These are phyloP conservation scores for Dendrophyllia cribrosa DNA, from an alignment of 64 coral and sea anemone species.

Conservation along the genomic window DNA sequence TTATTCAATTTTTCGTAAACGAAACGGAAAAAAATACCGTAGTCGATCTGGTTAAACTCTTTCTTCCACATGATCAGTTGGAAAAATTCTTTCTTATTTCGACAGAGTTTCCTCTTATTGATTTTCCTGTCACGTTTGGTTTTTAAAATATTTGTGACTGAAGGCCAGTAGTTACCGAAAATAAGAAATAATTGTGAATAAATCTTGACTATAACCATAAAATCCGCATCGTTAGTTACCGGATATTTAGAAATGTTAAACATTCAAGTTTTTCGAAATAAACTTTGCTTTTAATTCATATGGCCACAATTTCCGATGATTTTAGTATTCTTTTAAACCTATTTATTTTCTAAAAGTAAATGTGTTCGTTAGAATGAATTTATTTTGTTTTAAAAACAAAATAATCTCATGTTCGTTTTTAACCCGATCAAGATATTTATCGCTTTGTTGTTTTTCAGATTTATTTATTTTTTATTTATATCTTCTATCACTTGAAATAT, in stretches of 20 bases:
- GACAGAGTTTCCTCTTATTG: not conserved
- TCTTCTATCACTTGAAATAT: too few relatives aligned
- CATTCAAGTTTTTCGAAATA: too few relatives aligned
- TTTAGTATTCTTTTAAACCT: not conserved
- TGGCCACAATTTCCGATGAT: not conserved
- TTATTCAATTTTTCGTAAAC: too few relatives aligned
- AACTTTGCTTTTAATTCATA: too few relatives aligned
- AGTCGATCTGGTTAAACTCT: not conserved
- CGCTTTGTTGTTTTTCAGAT: not conserved
- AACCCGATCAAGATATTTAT: not conserved
- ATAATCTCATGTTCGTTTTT: not conserved
- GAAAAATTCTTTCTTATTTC: constrained; percentile 16
- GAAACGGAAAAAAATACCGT: not conserved
- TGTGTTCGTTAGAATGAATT: too few relatives aligned
- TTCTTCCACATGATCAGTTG: not conserved
- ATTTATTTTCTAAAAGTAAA: not conserved
- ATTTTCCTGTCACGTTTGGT: constrained; percentile 11
- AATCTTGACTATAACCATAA: constrained; percentile 9
- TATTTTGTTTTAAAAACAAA: not conserved
- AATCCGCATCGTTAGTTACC: not conserved
- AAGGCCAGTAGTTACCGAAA: not conserved
- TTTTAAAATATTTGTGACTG: constrained; percentile 18
- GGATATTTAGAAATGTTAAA: not conserved
- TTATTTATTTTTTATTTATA: not conserved
- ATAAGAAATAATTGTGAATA: not conserved